phyloP scores from a whole-genome alignment of 2,797 vertebrate species.

The Etheostoma perlongum region DNA sequence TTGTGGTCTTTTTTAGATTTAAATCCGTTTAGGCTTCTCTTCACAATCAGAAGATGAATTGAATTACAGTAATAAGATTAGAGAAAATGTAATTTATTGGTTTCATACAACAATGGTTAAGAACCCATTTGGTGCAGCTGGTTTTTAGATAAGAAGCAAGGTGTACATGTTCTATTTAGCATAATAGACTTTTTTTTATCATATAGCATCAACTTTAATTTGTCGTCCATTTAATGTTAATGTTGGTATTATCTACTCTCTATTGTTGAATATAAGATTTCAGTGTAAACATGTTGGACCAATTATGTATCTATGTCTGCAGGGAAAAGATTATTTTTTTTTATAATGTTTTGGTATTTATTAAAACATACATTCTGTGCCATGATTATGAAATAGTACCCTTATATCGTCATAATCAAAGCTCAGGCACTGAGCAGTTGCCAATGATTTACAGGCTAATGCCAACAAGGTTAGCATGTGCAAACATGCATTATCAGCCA shows the following conservation, averaged over 20 bases:
- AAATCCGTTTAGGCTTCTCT: neutral
- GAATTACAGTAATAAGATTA: neutral
- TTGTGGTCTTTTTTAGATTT: neutral
- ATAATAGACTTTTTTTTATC: neutral
- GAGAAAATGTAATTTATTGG: neutral
- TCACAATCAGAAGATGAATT: neutral
- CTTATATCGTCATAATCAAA: constrained; percentile 50
- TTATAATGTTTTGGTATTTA: neutral
- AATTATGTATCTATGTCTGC: neutral
- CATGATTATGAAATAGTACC: constrained; percentile 33
- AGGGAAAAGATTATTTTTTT: neutral
- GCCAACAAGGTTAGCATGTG: constrained; percentile 26
- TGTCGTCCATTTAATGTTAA: neutral
- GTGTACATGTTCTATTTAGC: neutral
- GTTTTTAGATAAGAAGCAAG: neutral
- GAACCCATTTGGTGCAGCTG: neutral
- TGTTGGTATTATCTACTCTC: neutral
- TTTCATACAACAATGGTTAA: neutral
- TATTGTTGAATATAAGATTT: neutral
- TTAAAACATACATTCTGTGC: neutral
- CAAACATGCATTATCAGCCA: constrained; percentile 22
- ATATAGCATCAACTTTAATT: neutral
- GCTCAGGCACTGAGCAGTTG: constrained; percentile 14
- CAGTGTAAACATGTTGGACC: neutral
- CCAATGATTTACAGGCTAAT: constrained; percentile 64